These are phyloP conservation scores for Rhinichthys osculus DNA, from an alignment of 2,797 vertebrate species.

Conservation along the genomic window DNA sequence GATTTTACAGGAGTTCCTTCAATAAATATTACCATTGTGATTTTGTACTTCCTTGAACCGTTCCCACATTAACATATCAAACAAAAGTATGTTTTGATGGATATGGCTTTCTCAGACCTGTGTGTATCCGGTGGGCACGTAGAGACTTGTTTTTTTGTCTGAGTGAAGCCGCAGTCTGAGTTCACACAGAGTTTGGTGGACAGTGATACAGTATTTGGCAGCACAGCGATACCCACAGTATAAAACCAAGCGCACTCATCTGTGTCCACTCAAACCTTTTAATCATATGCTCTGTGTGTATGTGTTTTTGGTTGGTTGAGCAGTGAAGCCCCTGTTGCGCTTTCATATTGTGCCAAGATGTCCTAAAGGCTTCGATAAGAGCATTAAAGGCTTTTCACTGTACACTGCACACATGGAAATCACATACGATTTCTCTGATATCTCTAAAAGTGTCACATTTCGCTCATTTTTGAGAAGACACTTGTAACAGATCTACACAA, in stretches of 20 bases:
- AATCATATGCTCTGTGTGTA: conserved; percentile 29
- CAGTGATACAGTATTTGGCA: conserved; percentile 48
- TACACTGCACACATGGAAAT: neutral
- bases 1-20: neutral
- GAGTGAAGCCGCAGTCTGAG: conserved; percentile 19
- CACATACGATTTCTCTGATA: neutral
- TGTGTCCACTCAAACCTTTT: conserved; percentile 40
- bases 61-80: conserved; percentile 34
- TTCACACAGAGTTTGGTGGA: conserved; percentile 44
- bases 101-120: conserved; percentile 29
- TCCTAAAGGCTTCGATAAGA: neutral
- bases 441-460: neutral
- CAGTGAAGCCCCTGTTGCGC: neutral
- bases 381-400: conserved; percentile 23
- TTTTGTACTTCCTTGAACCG: neutral
- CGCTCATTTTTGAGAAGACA: neutral
- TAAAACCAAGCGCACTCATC: conserved; percentile 40
- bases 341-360: conserved; percentile 29
- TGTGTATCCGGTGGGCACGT: conserved; percentile 27
- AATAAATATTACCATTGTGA: conserved; percentile 22
- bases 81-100: conserved; percentile 36
- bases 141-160: conserved; percentile 35
- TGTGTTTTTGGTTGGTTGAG: conserved; percentile 28
- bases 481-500: no score
- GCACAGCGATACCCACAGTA: conserved; percentile 31